Base-by-base conservation (phyloP, 2,888 invertebrate genomes). In the Conchocele bisecta region DNA sequence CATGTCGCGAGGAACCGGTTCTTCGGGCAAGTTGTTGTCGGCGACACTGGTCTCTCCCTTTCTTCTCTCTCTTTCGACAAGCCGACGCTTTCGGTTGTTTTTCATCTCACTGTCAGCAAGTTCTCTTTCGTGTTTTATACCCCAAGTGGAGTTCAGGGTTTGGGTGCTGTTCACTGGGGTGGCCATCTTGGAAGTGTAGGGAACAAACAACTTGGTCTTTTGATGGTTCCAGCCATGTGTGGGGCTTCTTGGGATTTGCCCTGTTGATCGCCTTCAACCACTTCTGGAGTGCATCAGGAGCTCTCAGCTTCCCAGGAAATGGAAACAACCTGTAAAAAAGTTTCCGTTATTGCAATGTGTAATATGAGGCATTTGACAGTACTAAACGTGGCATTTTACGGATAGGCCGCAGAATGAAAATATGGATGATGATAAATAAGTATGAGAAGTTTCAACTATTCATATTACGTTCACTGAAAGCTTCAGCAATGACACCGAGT, bases 191-290 rank as follows among this genome's bases (percentile, higher is more conserved):
- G 24, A 58, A 58, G 13, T 58, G 58, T 31, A 28, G 24, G 3
- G 58, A 29, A n/a, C 58, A 58, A 5, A 58, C 58, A 5, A 29
- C 5, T 4, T 50, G 50, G 17, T 50, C 50, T 50, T 26, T 28
- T 6, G n/a, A 17, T 11, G 50, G 50, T 28, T 50, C 11, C 7
- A 50, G 20, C n/a, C 9, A 50, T 20, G 28, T 26, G n/a, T 28
- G 7, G n/a, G 28, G 11, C n/a, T 50, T 29, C 29, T 50, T n/a
- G 17, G 50, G n/a, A 9, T 5, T 33, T 28, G 28, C 50, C 9
- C 50, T 26, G 7, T 7, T 13, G 5, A 50, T 5, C 11, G n/a
- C 29, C 50, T 50, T 6, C 17, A 29, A 2, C 50, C 50, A 39
- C 1, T 24, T 26, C 29, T 56, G 39, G 41, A 17, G 7, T 22